phyloP scores from a whole-genome alignment of 2,113 vertebrate genomes.

The Monarcha castaneiventris region DNA sequence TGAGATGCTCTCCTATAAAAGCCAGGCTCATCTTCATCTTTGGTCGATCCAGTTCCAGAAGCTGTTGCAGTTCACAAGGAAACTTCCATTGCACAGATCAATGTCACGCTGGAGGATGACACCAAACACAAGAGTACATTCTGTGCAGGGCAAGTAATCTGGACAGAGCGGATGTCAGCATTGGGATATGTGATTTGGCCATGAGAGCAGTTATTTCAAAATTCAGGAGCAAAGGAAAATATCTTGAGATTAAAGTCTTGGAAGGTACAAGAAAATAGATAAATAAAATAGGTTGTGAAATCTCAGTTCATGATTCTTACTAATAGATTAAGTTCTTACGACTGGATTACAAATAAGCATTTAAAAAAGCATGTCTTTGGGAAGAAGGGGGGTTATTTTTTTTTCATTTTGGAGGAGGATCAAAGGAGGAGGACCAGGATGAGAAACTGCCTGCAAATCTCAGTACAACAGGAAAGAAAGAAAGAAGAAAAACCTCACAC shows the following conservation, averaged over 20 bases:
- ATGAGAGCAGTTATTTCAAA: neutral
- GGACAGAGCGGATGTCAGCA: neutral
- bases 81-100: neutral
- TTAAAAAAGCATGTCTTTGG: neutral
- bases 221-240: neutral
- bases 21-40: neutral
- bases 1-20: neutral
- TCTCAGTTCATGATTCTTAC: neutral
- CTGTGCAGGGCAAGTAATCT: neutral
- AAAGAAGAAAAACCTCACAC: neutral
- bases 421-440: neutral
- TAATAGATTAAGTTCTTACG: neutral
- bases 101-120: neutral
- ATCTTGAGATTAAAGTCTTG: neutral
- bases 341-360: neutral
- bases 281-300: neutral
- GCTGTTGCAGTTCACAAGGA: neutral
- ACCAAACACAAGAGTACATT: neutral
- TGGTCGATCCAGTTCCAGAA: neutral
- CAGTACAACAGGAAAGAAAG: neutral
- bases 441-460: neutral
- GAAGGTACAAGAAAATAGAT: neutral
- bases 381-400: neutral
- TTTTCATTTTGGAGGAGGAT: neutral
- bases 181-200: neutral